These are phyloP conservation scores for Pocillopora verrucosa DNA, from an alignment of 64 coral and sea anemone genomes.

Conservation along the genomic window DNA sequence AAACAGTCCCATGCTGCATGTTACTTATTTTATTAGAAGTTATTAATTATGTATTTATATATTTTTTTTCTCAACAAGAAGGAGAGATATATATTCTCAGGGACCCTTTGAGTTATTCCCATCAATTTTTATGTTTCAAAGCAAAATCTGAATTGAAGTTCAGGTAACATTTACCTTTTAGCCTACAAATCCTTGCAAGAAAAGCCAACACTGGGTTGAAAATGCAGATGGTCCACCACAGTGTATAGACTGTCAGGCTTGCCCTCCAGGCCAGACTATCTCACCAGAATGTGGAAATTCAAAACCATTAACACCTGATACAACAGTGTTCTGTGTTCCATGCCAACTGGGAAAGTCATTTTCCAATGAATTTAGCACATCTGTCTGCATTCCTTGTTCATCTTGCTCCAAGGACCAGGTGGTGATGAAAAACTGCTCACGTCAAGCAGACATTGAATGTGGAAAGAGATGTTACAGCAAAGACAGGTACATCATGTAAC, in stretches of 20 bases:
- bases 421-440: neutral
- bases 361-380: neutral
- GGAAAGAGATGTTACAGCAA: neutral
- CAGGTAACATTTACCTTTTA: neutral
- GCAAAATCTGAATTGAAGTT: too few species aligned
- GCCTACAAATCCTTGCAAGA: neutral
- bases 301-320: neutral
- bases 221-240: neutral
- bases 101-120: too few species aligned
- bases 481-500: neutral
- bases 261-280: neutral
- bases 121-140: too few species aligned
- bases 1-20: too few species aligned
- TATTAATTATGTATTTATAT: too few species aligned
- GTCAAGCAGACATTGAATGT: neutral
- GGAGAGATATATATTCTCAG: too few species aligned
- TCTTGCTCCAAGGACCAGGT: conserved; percentile 5
- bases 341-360: neutral
- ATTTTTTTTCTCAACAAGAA: too few species aligned
- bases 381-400: neutral
- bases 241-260: neutral
- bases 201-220: neutral
- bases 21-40: too few species aligned
- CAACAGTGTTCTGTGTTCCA: neutral
- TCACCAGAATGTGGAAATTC: neutral